These are phyloP conservation scores for Mesopsocus fuscifrons DNA, from an alignment of 2,888 invertebrate genomes.

Conservation along the genomic window DNA sequence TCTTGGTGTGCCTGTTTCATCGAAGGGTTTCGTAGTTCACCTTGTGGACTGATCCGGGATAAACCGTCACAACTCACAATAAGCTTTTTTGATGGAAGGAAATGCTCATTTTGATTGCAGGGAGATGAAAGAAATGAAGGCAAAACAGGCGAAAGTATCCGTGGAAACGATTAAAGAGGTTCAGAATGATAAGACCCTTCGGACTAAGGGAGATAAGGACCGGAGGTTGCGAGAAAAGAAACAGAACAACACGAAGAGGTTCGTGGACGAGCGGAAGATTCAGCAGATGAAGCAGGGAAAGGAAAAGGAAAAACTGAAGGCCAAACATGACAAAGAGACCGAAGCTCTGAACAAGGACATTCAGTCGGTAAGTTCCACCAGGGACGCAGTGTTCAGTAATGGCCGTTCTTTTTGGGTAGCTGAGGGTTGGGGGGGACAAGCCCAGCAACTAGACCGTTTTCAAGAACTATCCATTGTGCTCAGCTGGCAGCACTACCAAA, in stretches of 20 bases:
- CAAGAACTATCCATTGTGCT: too few relatives aligned
- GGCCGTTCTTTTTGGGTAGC: slow-evolving; percentile 9
- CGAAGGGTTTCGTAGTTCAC: too few relatives aligned
- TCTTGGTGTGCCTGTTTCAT: too few relatives aligned
- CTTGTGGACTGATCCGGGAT: too few relatives aligned
- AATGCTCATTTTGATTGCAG: too few relatives aligned
- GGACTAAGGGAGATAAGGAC: slow-evolving; percentile 95
- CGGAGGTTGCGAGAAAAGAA: slow-evolving; percentile 84
- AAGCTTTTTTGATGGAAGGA: too few relatives aligned
- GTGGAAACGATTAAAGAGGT: slow-evolving; percentile 95
- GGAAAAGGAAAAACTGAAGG: slow-evolving; percentile 80
- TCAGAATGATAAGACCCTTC: slow-evolving; percentile 84
- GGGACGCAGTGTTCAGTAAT: neutral
- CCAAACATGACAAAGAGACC: slow-evolving; percentile 79
- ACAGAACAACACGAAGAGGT: slow-evolving; percentile 93
- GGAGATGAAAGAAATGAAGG: slow-evolving; percentile 90
- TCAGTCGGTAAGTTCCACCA: slow-evolving; percentile 54
- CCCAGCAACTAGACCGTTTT: too few relatives aligned
- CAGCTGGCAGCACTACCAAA: too few relatives aligned
- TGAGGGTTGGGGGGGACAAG: too few relatives aligned
- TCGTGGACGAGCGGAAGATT: slow-evolving; percentile 84
- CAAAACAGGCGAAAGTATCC: slow-evolving; percentile 85
- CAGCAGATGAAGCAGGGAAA: slow-evolving; percentile 68
- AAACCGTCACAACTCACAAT: too few relatives aligned
- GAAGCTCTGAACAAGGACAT: slow-evolving; percentile 77